Conservation (phyloP, 2,113 vertebrate species). For the Perognathus longimembris region DNA sequence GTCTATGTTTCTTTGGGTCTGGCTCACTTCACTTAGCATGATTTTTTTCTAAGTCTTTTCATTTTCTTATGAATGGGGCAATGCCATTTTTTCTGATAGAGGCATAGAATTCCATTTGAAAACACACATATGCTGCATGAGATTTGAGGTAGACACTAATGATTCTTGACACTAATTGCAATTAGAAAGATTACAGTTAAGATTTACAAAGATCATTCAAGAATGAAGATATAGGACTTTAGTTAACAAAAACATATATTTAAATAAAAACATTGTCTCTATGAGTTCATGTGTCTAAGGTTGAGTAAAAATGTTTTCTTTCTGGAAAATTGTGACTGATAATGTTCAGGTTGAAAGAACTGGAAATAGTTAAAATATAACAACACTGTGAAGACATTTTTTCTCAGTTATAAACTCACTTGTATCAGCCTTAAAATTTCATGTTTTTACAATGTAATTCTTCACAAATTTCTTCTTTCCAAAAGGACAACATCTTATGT, state of each 20-base stretch:
- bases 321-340: neutral
- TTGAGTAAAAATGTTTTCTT: neutral
- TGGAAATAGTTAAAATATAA: constrained; percentile 37
- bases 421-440: neutral
- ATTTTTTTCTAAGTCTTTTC: too few species aligned
- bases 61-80: too few species aligned
- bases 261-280: neutral
- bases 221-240: neutral
- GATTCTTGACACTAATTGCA: neutral
- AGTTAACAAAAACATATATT: neutral
- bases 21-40: too few species aligned
- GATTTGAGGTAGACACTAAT: neutral
- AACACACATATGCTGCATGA: neutral
- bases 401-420: constrained; percentile 29
- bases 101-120: too few species aligned
- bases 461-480: neutral
- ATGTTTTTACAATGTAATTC: neutral
- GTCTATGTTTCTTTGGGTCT: too few species aligned
- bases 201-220: neutral
- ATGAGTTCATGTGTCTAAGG: too few species aligned
- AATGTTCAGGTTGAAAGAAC: constrained; percentile 39
- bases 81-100: too few species aligned
- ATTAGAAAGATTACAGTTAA: neutral
- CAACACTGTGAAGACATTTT: neutral
- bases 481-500: neutral